phyloP scores from a whole-genome alignment of 2,797 vertebrate genomes.

The Gallinago nigripennis region DNA sequence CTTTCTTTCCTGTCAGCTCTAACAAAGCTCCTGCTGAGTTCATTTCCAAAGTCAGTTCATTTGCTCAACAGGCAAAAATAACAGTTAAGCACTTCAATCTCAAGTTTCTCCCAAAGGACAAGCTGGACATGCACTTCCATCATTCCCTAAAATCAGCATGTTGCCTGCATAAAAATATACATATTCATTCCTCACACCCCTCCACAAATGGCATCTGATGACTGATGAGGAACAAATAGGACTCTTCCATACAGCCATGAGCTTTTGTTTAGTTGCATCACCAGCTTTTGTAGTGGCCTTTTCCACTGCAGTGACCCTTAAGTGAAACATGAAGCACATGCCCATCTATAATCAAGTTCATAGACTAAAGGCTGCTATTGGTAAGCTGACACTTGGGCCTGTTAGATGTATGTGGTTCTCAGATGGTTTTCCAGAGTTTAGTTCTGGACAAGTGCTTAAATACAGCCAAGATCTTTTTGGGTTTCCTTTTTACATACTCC shows the following conservation, averaged over 20 bases:
- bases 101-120: neutral
- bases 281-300: neutral
- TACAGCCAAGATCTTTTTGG: neutral
- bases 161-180: neutral
- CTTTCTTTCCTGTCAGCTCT: neutral
- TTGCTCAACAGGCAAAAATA: neutral
- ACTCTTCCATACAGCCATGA: neutral
- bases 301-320: neutral
- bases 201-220: neutral
- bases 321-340: neutral
- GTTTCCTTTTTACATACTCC: neutral
- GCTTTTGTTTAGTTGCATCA: neutral
- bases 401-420: neutral
- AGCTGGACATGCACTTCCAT: neutral
- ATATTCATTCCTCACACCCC: accelerated
- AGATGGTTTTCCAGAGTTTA: neutral
- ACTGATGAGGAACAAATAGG: neutral
- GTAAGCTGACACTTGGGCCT: neutral
- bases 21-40: neutral
- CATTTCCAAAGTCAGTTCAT: neutral
- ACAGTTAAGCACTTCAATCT: neutral
- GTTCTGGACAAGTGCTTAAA: neutral
- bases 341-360: neutral
- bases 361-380: neutral
- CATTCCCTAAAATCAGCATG: neutral